A percentile compares a stretch with the other conserved stretches of the same genome.
Conservation (phyloP, 2,888 invertebrate species). For the Mythimna albipuncta region DNA sequence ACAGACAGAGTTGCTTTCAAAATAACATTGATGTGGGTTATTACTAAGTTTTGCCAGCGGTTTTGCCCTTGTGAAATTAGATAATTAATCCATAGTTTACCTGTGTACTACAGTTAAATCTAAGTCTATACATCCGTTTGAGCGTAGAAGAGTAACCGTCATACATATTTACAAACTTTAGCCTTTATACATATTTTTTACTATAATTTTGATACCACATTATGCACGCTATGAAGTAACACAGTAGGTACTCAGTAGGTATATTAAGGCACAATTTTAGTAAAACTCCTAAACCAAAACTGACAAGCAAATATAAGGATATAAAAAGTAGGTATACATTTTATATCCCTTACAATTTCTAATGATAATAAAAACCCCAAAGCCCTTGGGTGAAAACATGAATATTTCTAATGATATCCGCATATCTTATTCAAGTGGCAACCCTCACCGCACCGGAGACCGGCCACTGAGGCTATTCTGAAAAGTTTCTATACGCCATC, state of each 20-base stretch:
- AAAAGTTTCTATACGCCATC: conserved; percentile 41
- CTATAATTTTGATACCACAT: no score
- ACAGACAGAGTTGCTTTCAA: not conserved
- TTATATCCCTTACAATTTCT: not conserved
- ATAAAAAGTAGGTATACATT: conserved; percentile 5
- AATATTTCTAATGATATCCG: conserved; percentile 47
- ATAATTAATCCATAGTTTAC: no score
- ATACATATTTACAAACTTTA: no score
- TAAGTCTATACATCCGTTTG: no score
- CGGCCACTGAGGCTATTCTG: conserved; percentile 29
- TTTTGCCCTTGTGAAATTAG: no score
- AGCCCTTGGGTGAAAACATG: conserved; percentile 18
- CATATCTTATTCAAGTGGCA: conserved; percentile 41
- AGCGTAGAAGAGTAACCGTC: no score
- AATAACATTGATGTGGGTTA: no score
- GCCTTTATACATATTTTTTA: no score
- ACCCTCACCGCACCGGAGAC: conserved; percentile 4
- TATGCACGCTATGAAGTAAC: not conserved
- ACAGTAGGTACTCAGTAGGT: not conserved
- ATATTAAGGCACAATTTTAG: not conserved
- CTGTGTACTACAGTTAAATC: no score
- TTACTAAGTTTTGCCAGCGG: no score
- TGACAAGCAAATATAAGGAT: not conserved
- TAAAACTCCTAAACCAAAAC: not conserved
- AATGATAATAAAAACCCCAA: conserved; percentile 10